Base-by-base conservation (phyloP, 2,888 invertebrate species). In the Drosophila histrio region DNA sequence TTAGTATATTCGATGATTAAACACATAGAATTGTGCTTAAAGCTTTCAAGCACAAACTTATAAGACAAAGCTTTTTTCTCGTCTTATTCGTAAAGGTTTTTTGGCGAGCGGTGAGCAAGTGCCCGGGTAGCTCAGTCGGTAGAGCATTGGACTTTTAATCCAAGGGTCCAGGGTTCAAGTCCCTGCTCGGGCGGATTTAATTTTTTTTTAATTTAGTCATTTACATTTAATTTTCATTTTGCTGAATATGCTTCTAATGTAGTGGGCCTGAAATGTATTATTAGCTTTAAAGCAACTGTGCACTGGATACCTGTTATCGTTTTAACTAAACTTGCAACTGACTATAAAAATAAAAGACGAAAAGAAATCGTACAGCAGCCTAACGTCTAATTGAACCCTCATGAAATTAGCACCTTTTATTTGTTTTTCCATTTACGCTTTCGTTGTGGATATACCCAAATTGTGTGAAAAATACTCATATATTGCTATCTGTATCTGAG, bases 131-230 rank as follows among this genome's bases (percentile, higher is more conserved):
- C 91, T 91, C 91, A 91, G 91, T 91, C 90, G 91, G 91, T 91
- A 91, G 91, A 91, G 91, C 91, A 91, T 91, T 91, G 91, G 91
- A 92, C 91, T 91, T 91, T 91, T 91, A 91, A 91, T 91, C 91
- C 91, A 91, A 91, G 91, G 91, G 91, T 91, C 91, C 91, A 91
- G 91, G 91, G 91, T 91, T 91, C 91, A 91, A 91, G 90, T 91
- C 91, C 91, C 91, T 91, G 90, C 90, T 91, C 91, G 91, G 91
- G 91, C 91, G 91, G 50, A 1, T 36, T 36, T 32, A 34, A 49
- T 8, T 2, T 8, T 47, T 21, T 22, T 50, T 30, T 54, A 17
- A 38, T 11, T n/a, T 4, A 13, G 3, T n/a, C 5, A 24, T 7
- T 4, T 7, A 30, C 39, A 6, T 32, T 52, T 8, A 30, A 1